phyloP scores from a whole-genome alignment of 2,113 vertebrate species.

The Callaeas wilsoni region DNA sequence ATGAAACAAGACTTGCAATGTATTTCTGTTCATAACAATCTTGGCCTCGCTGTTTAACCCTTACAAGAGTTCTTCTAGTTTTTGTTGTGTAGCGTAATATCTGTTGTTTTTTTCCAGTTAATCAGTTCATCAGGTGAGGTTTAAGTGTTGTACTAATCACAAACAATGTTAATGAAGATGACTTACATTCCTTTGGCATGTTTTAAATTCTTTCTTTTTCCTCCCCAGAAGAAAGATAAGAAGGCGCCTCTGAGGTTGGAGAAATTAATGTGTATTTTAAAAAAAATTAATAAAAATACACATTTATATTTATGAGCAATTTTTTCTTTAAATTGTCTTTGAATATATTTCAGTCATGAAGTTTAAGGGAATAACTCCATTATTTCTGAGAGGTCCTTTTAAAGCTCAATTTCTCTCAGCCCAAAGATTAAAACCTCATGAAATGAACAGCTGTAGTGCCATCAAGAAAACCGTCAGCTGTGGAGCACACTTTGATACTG shows the following conservation, averaged over 20 bases:
- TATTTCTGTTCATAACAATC: neutral
- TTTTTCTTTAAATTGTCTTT: neutral
- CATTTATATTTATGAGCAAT: neutral
- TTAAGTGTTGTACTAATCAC: neutral
- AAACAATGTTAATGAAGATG: neutral
- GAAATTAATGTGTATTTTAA: neutral
- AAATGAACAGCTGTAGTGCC: neutral
- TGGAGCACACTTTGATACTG: neutral
- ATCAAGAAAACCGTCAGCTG: neutral
- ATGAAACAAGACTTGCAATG: neutral
- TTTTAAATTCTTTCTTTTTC: constrained; percentile 16
- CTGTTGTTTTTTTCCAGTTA: neutral
- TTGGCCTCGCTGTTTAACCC: neutral
- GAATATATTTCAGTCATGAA: constrained; percentile 19
- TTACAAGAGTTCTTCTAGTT: neutral
- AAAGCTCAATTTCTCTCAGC: neutral
- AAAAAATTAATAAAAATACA: neutral
- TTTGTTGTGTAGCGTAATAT: neutral
- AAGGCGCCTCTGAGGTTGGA: neutral
- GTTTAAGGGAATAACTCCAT: constrained; percentile 25
- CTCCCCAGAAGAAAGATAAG: neutral
- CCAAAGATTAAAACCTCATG: neutral
- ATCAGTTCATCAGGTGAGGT: neutral
- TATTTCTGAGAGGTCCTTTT: neutral
- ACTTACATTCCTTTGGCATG: constrained; percentile 10